Evolutionary conservation across 64 coral and sea anemone species (phyloP).

Genomic region (Porites australiensis): DNA sequence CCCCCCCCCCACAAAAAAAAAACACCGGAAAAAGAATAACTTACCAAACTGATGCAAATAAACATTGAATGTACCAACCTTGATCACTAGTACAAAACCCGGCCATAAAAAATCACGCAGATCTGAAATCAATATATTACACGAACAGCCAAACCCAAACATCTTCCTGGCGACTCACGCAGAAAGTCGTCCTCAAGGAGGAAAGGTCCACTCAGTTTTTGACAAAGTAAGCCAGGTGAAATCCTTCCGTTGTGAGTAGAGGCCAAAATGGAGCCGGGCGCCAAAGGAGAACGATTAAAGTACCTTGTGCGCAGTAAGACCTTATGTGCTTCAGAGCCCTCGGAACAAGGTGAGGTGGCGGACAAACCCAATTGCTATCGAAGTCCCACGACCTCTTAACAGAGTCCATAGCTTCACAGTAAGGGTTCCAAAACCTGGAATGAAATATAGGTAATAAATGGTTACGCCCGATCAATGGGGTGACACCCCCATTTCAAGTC

Average conservation of each 20-base stretch:
- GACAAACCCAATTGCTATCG: slow-evolving; percentile 38
- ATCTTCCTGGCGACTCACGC: slow-evolving; percentile 51
- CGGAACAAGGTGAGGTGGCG: slow-evolving; percentile 11
- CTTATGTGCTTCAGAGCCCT: slow-evolving; percentile 21
- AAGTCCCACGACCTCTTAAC: slow-evolving; percentile 2
- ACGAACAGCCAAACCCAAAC: slow-evolving; percentile 52
- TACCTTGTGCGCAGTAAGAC: not conserved
- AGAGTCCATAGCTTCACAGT: slow-evolving; percentile 27
- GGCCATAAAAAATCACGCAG: slow-evolving; percentile 14
- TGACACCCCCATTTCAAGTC: slow-evolving; percentile 29
- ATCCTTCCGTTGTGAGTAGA: not conserved
- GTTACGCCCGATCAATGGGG: slow-evolving; percentile 22
- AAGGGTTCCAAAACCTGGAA: slow-evolving; percentile 24
- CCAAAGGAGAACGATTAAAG: slow-evolving; percentile 11
- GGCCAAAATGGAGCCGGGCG: slow-evolving; percentile 18
- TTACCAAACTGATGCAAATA: not conserved
- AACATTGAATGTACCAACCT: not conserved
- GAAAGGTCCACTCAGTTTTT: not conserved
- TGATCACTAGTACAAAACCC: slow-evolving; percentile 48
- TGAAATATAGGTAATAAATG: slow-evolving; percentile 29
- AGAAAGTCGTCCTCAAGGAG: slow-evolving; percentile 31
- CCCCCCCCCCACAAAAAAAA: no score
- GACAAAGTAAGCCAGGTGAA: slow-evolving; percentile 14
- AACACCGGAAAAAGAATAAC: not conserved
- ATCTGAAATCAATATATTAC: slow-evolving; percentile 60